Evolutionary conservation across 2,113 vertebrate species (phyloP), one percentile per base, ranked within the genome.

Genomic region (Protobothrops flavoviridis): DNA sequence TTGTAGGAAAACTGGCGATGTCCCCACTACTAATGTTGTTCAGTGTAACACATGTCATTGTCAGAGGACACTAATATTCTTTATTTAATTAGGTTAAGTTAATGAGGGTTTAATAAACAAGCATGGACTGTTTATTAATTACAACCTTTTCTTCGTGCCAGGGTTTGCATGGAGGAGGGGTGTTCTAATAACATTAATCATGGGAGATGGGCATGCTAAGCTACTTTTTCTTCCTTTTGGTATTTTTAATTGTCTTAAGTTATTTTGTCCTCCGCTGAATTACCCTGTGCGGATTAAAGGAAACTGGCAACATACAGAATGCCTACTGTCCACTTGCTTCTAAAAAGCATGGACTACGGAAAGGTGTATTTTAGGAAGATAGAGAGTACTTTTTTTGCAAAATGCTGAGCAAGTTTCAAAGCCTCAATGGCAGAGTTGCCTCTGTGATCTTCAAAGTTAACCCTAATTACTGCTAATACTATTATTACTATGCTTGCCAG

Each of bases 21-120:
- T 96, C 96, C 96, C 96, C 91, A 95, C 94, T 87, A 10, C 64
- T 64, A 39, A 39, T 39, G 39, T 39, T 39, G 39, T 69, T n/a
- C 5, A 9, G 29, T 69, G 29, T 69, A n/a, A 93, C 88, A 86
- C 94, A 94, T 88, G 95, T 0, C 1, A 87, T 94, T 95, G 64
- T 95, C 97, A 95, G 91, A 96, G 95, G 97, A 97, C 94, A 74
- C 0, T 94, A 88, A 96, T 95, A 91, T 96, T 94, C 97, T 96
- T 95, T 95, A 92, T 88, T 91, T 96, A 96, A 95, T 94, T 92
- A 93, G 92, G 69, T 53, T 91, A 93, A 57, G 85, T 93, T 95
- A 97, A 95, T 93, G 5, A 15, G 57, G 95, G 93, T 0, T 95
- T 85, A 33, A 93, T 94, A 96, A 97, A 95, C 48, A 96, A 93